phyloP scores from a whole-genome alignment of 2,888 invertebrate genomes.

The Pristionchus mayeri region DNA sequence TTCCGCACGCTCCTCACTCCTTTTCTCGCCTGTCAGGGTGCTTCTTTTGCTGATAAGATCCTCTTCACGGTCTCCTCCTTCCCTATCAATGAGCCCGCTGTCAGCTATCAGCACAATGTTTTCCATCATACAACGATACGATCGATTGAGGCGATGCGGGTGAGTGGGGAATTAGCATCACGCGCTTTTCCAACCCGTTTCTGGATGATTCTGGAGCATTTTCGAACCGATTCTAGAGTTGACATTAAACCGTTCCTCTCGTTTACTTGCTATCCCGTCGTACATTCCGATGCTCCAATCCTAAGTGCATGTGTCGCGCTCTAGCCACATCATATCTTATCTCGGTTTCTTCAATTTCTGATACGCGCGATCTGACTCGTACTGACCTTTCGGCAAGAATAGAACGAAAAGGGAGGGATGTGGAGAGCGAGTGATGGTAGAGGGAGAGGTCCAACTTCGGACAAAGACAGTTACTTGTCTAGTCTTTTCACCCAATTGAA shows the following conservation, averaged over 20 bases:
- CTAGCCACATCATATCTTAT: background rate
- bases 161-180: background rate
- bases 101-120: constrained; percentile 14
- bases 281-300: background rate
- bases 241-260: background rate
- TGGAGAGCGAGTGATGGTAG: background rate
- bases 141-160: background rate
- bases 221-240: background rate
- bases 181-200: background rate
- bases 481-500: constrained; percentile 32
- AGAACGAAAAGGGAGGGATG: background rate
- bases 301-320: too few species aligned
- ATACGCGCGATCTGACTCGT: background rate
- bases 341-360: background rate
- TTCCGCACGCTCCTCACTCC: background rate
- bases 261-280: background rate
- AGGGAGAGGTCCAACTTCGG: background rate
- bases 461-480: constrained; percentile 33
- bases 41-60: constrained; percentile 21
- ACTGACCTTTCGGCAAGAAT: background rate
- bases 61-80: background rate
- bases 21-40: background rate
- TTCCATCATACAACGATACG: background rate
- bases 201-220: background rate
- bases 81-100: background rate